These are phyloP conservation scores for Tamandua tetradactyla DNA, from an alignment of 2,797 vertebrate species.

Conservation along the genomic window DNA sequence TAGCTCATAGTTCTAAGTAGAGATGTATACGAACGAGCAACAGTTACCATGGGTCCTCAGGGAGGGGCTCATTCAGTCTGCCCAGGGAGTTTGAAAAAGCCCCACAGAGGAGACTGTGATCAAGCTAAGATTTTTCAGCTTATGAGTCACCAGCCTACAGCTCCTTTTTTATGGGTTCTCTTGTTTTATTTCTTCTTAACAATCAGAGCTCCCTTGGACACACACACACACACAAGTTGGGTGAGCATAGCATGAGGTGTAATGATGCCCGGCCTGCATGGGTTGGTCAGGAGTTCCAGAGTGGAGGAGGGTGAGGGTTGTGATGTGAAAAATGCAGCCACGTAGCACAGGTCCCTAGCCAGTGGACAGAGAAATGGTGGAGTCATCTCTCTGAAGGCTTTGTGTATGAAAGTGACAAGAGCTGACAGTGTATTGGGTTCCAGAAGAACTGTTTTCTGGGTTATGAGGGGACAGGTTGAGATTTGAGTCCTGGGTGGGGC, in stretches of 20 bases:
- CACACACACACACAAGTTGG: neutral
- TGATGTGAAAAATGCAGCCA: neutral
- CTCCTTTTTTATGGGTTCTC: neutral
- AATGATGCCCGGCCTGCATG: neutral
- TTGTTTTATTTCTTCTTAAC: neutral
- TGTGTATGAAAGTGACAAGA: neutral
- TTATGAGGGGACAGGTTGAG: neutral
- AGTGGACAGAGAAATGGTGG: neutral
- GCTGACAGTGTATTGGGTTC: neutral
- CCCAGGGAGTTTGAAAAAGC: neutral
- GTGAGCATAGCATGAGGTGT: neutral
- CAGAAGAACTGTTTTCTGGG: neutral
- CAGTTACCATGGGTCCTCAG: fast-evolving
- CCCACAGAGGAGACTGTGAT: neutral
- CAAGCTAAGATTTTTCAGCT: neutral
- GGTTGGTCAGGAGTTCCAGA: neutral
- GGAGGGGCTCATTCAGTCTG: neutral
- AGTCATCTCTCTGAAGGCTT: neutral
- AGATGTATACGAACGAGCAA: neutral
- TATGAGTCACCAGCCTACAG: neutral
- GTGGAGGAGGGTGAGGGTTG: neutral
- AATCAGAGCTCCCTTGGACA: neutral
- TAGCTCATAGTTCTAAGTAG: neutral
- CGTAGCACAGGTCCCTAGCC: neutral
- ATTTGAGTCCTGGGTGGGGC: neutral